Evolutionary conservation across 2,113 vertebrate species (phyloP), one percentile per base, ranked within the genome.

Genomic region (Serilophus lunatus): DNA sequence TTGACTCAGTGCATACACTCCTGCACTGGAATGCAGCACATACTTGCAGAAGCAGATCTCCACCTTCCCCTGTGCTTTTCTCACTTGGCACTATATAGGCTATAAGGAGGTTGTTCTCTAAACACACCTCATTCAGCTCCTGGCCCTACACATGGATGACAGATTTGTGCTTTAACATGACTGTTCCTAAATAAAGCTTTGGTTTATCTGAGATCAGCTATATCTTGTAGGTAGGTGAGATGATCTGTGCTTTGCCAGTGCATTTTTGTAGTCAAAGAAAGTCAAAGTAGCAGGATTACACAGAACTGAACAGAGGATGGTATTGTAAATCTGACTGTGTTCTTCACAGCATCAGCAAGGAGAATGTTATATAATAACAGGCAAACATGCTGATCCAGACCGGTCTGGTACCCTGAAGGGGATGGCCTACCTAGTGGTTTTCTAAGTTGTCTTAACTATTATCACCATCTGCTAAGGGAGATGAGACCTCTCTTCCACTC

Each of bases 101-200:
- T 76, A 13, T 9, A 60, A 56, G 31, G 4, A 54, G 23, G 38
- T 23, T 83, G 16, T 5, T 74, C 66, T 78, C 28, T 47, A 59
- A 68, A 47, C 1, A 2, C 64, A 42, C 47, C 35, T 29, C 9
- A 3, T 35, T 59, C 44, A 22, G n/a, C 29, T 84, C 33, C 51
- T 54, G 47, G 23, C 59, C 68, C 59, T 57, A 29, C 25, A 18
- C 26, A 2, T 0, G 3, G 35, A 31, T 2, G 2, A 75, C 3
- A 45, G 47, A 29, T 50, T 53, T 57, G 23, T 74, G 35, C 28
- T 92, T 89, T 70, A 50, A 50, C 14, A 10, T 3, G 10, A 29
- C 13, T 82, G 54, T 68, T 35, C 50, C 83, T 10, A 36, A 31
- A 31, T 3, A 72, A 54, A 65, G 40, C 82, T 74, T 38, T 26